Conservation (phyloP, 2,113 vertebrate species). For the Canis aureus region DNA sequence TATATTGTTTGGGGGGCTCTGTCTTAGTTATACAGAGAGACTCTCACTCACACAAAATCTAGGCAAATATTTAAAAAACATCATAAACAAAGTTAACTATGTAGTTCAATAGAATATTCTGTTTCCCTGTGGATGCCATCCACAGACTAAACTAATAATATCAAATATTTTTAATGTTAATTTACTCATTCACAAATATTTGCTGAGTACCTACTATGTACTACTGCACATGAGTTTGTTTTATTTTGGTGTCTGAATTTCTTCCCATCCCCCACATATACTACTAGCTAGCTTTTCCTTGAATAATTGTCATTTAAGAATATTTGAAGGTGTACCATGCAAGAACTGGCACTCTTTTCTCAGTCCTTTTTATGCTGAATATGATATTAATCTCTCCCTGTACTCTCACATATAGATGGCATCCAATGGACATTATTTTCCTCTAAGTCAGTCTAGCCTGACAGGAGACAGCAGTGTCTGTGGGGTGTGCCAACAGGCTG, state of each 20-base stretch:
- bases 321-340: background rate
- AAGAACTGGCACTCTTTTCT: background rate
- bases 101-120: conserved; percentile 16
- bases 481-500: background rate
- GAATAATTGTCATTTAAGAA: background rate
- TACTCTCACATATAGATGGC: background rate
- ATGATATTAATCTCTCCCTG: background rate
- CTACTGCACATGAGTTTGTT: background rate
- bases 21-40: background rate
- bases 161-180: background rate
- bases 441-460: background rate
- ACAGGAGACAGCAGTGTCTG: background rate
- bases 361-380: background rate
- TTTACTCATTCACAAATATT: background rate
- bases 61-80: background rate
- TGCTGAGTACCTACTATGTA: background rate
- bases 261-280: background rate
- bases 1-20: background rate
- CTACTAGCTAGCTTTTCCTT: background rate
- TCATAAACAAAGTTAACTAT: background rate
- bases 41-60: background rate
- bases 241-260: background rate
- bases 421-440: background rate
- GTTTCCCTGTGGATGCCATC: background rate
- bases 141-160: conserved; percentile 9